Conservation (phyloP, 1,140 invertebrate genomes). For the Macrobrachium rosenbergii region DNA sequence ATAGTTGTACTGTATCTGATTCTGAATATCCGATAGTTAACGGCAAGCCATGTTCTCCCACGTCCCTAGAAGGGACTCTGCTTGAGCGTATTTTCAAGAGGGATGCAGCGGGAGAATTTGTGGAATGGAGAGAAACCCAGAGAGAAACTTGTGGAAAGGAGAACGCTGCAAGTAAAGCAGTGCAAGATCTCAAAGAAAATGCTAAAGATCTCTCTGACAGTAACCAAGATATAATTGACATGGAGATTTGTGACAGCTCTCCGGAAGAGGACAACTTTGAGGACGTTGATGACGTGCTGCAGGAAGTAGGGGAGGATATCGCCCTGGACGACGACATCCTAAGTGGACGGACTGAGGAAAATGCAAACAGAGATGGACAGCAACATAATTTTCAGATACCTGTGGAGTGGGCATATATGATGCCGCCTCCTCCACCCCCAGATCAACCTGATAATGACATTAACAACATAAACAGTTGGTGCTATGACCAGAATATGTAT, state of each 20-base stretch:
- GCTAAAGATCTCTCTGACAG: slow-evolving; percentile 24
- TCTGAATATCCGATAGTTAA: too few species aligned
- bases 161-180: not conserved
- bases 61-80: too few species aligned
- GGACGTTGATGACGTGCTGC: not conserved
- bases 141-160: not conserved
- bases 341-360: not conserved
- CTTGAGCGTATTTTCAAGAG: too few species aligned
- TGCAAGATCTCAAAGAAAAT: not conserved
- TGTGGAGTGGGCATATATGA: slow-evolving; percentile 64
- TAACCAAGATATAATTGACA: slow-evolving; percentile 54
- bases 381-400: slow-evolving; percentile 54
- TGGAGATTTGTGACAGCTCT: slow-evolving; percentile 57
- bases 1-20: not conserved
- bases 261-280: slow-evolving; percentile 37
- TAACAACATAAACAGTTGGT: slow-evolving; percentile 52
- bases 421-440: slow-evolving; percentile 58
- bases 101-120: too few species aligned
- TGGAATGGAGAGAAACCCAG: not conserved
- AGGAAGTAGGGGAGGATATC: slow-evolving; percentile 26
- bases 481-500: slow-evolving; percentile 61
- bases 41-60: too few species aligned
- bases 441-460: slow-evolving; percentile 57
- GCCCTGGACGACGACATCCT: not conserved
- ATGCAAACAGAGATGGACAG: not conserved